phyloP scores from a whole-genome alignment of 1,140 invertebrate genomes.

The Brachionus paranguensis region DNA sequence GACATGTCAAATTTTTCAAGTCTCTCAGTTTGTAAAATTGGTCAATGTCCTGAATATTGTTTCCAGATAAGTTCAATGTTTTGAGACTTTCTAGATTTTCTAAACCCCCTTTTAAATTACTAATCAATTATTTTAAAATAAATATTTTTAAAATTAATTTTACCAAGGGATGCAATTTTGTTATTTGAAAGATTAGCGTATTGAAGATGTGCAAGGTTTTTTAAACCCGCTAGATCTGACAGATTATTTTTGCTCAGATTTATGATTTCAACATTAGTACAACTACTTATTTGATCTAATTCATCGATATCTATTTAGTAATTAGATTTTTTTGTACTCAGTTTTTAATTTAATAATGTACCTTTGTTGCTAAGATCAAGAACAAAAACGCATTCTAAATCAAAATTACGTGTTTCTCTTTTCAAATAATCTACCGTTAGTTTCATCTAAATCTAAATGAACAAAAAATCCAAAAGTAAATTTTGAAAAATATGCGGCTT shows the following conservation, averaged over 20 bases:
- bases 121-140: background rate
- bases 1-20: background rate
- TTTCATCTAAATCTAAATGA: slow-evolving; percentile 7
- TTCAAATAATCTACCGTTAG: slow-evolving; percentile 11
- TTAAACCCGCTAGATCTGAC: background rate
- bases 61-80: slow-evolving; percentile 12
- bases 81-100: background rate
- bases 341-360: background rate
- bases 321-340: background rate
- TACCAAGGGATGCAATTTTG: background rate
- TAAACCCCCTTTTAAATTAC: background rate
- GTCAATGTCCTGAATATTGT: background rate
- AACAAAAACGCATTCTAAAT: slow-evolving; percentile 31
- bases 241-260: slow-evolving; percentile 1
- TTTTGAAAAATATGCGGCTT: background rate
- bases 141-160: background rate
- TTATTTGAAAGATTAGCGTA: slow-evolving; percentile 3
- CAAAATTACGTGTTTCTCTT: slow-evolving; percentile 4
- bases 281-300: background rate
- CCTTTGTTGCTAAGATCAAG: slow-evolving; percentile 36
- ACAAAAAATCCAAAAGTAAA: background rate
- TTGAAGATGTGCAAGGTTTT: background rate
- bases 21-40: background rate
- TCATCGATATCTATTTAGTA: background rate
- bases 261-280: slow-evolving; percentile 7